Base-by-base conservation (phyloP, 2,888 invertebrate genomes). In the Cyrtodaria siliqua region DNA sequence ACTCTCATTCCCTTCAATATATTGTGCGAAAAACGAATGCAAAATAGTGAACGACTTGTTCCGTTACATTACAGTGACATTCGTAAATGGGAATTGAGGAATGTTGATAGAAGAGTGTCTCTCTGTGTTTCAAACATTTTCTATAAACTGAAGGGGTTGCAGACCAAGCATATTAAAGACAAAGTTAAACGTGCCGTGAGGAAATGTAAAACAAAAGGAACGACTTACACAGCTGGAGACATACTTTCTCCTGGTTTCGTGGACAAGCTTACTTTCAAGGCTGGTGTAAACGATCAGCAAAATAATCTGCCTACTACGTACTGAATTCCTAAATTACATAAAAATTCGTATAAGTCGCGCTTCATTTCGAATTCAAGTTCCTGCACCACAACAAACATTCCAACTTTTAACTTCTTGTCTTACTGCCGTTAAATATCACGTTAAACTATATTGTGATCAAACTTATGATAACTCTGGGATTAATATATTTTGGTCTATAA, bases 41-140 rank as follows among this genome's bases (percentile, higher is more conserved):
- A 64, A 16, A 68, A 78, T 20, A 47, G 47, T 14, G 33, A 40
- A 40, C 26, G 77, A 38, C 6, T 47, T 26, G 53, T 63, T 14
- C 33, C 62, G 6, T 33, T 77, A 14, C 64, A 71, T 61, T 76
- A 70, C 42, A 76, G 64, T 55, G 26, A 33, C 1, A 76, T 76
- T 26, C 64, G 56, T n/a, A 77, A 71, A 20, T 64, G 61, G 60
- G 76, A 77, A 50, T 42, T 72, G 29, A 8, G 77, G 14, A 72
- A 60, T 50, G 27, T 38, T 40, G 77, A 77, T 40, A 40, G 73
- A 20, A 40, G 78, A 16, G 63, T 59, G 23, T 66, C 78, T 26
- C 29, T 23, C 12, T 63, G 29, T 29, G 20, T 78, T 2, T 49
- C 64, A 38, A 61, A 66, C 27, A 38, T 76, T 1, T 76, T 70